phyloP scores from a whole-genome alignment of 2,797 vertebrate species.

The Falco novaeseelandiae region DNA sequence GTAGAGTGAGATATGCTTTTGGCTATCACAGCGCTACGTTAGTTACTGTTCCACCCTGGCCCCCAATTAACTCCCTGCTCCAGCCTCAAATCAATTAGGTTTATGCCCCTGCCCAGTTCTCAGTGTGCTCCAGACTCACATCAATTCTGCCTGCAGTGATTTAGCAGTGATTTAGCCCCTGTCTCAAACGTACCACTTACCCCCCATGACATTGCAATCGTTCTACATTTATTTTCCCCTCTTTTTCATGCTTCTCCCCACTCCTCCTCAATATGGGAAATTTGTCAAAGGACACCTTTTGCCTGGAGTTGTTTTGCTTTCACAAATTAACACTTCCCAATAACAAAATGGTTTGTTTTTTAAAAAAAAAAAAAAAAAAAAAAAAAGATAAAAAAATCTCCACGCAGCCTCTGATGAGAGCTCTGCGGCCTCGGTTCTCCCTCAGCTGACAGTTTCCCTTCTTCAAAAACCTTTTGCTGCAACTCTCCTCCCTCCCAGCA shows the following conservation, averaged over 20 bases:
- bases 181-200: constrained; percentile 66
- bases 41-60: constrained; percentile 70
- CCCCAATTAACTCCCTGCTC: constrained; percentile 69
- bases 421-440: background rate
- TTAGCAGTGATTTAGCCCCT: constrained; percentile 72
- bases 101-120: constrained; percentile 71
- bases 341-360: constrained; percentile 12
- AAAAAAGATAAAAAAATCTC: background rate
- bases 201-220: constrained; percentile 65
- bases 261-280: constrained; percentile 41
- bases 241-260: constrained; percentile 43
- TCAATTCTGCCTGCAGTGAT: constrained; percentile 73
- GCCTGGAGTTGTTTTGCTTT: constrained; percentile 62
- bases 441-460: background rate
- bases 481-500: background rate
- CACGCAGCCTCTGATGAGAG: background rate
- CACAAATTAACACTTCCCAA: constrained; percentile 54
- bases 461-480: background rate
- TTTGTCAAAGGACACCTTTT: constrained; percentile 56
- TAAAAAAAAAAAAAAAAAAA: background rate
- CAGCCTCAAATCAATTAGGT: constrained; percentile 72
- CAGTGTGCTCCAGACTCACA: constrained; percentile 65
- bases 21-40: constrained; percentile 50
- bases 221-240: constrained; percentile 69
- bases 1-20: constrained; percentile 53